Conservation (phyloP, 2,113 vertebrate species). For the Ailuropoda melanoleuca region DNA sequence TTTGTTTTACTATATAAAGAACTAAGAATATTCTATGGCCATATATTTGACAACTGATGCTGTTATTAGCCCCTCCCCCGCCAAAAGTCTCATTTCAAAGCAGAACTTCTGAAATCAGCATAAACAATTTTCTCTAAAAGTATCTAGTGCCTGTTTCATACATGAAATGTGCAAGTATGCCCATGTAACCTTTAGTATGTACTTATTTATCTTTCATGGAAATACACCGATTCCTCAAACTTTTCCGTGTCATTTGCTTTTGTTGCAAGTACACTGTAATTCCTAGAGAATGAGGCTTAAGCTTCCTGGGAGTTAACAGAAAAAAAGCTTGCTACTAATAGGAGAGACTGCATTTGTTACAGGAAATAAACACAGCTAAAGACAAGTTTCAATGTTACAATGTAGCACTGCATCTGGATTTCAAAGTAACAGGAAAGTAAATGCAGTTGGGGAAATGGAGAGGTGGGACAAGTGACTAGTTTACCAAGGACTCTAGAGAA, state of each 20-base stretch:
- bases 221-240: not conserved
- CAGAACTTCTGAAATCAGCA: conserved; percentile 20
- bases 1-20: conserved; percentile 20
- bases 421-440: not conserved
- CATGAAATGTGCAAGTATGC: not conserved
- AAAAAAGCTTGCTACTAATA: not conserved
- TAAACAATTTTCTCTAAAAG: not conserved
- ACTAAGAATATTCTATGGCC: not conserved
- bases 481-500: not conserved
- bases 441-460: not conserved
- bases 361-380: not conserved
- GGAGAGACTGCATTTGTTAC: not conserved
- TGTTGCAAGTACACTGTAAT: not conserved
- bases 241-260: not conserved
- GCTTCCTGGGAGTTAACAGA: not conserved
- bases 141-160: not conserved
- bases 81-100: not conserved
- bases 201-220: not conserved
- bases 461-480: not conserved
- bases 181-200: not conserved
- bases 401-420: not conserved
- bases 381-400: not conserved
- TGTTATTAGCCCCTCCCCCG: not conserved
- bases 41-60: not conserved
- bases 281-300: not conserved